Base-by-base conservation (phyloP, 2,113 vertebrate genomes). In the Poeciliopsis prolifica region DNA sequence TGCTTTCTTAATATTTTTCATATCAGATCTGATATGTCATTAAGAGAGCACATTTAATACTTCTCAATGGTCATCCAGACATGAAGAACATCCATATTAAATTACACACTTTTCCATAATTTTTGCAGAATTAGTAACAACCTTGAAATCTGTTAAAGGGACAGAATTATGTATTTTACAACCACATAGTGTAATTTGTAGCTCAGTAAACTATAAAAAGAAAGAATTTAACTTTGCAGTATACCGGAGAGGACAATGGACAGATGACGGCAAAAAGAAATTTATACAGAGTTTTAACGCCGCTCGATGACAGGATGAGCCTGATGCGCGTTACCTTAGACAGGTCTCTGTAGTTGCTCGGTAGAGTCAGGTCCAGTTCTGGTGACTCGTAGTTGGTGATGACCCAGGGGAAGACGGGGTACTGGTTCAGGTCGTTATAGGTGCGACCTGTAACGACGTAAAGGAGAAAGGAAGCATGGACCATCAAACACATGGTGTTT, bases 401-500 rank as follows among this genome's bases (percentile, higher is more conserved):
- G 74, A 99, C 95, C 98, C 98, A 99, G 5, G 98, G 98, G 92
- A 99, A 99, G 81, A 99, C 97, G 1, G 98, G 98, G 78, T 99
- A 99, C 92, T 99, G 98, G 92, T 98, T 99, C 76, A 99, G 95
- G 89, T 99, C 98, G 76, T 97, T 99, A 76, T 92, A 99, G 62
- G 95, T 97, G 64, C 98, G 96, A 65, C 98, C 98, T 99, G 71
- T 28, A 28, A 28, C 28, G 1, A 28, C 10, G 10, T 51, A 67
- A 62, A 28, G 74, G 19, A 70, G 51, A 74, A 81, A 74, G 1
- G 44, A 9, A 24, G 6, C 68, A 61, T 7, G 2, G 29, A 13
- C 1, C 33, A 69, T 26, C 11, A 66, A 60, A 19, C 5, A 5
- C 19, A 48, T 5, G 10, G 35, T 3, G 35, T 37, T 37, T 37